A percentile compares a stretch with the other conserved stretches of the same genome.
These are phyloP conservation scores for Sialis fuliginosa DNA, from an alignment of 2,888 invertebrate species.

Conservation along the genomic window DNA sequence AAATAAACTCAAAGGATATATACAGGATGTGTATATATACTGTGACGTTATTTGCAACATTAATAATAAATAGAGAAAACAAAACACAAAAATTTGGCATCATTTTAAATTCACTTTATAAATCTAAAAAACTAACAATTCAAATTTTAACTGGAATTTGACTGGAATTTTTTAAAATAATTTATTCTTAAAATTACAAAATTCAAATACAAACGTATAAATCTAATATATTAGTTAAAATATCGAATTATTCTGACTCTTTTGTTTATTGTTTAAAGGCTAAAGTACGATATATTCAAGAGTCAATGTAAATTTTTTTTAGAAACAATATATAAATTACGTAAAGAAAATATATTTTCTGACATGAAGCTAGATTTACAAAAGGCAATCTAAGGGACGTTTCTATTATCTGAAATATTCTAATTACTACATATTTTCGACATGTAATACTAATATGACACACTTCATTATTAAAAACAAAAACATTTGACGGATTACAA, in stretches of 20 bases:
- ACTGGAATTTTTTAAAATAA: neutral
- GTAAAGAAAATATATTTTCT: conserved; percentile 18
- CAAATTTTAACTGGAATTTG: neutral
- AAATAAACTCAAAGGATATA: neutral
- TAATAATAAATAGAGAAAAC: conserved; percentile 1
- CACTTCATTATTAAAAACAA: neutral
- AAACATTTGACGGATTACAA: too few species aligned
- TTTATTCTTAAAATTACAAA: neutral
- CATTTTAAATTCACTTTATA: neutral
- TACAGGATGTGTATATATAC: neutral
- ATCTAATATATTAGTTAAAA: neutral
- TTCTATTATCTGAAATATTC: conserved; percentile 3
- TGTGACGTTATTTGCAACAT: neutral
- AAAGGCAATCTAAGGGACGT: conserved; percentile 20
- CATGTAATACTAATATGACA: neutral
- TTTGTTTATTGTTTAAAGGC: neutral
- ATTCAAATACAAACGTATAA: neutral
- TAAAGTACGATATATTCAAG: neutral
- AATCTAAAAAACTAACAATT: neutral
- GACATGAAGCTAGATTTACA: conserved; percentile 18
- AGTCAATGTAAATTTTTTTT: neutral
- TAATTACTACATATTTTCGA: neutral
- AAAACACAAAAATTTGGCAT: conserved; percentile 4
- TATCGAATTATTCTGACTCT: neutral
- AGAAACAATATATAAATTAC: conserved; percentile 14